Evolutionary conservation across 2,113 vertebrate species (phyloP), one percentile per base, ranked within the genome.

Genomic region (Eulacestoma nigropectus): DNA sequence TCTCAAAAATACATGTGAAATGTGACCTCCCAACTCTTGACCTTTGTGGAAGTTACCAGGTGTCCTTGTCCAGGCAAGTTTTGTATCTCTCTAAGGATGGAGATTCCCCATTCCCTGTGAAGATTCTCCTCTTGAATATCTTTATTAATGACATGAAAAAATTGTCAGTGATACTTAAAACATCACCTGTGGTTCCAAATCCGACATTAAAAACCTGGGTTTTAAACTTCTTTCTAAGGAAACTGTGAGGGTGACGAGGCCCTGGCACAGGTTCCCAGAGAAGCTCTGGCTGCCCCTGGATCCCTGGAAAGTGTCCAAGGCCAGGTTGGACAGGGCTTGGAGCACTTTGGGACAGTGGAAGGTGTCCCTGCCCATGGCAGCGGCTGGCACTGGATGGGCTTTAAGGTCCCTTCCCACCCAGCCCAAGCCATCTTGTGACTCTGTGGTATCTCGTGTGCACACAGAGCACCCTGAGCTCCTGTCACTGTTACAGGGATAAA

Each of bases 21-120:
- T 49, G 3, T 10, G 16, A 50, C 47, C 85, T 64, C 26, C 21
- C 29, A 73, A 0, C 32, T 64, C 2, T 0, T 18, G 65, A 10
- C 4, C 9, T 59, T 39, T 69, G 42, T 41, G 57, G 44, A 39
- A 56, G 26, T 26, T 26, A 33, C n/a, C 49, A 59, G 29, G 16
- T 44, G 8, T 56, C 65, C 29, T 60, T 21, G 7, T 32, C 27
- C 33, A 5, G 46, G 39, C 33, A 19, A 32, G 32, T 60, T 55
- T 35, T 16, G 6, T 39, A 0, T 50, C 17, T 46, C 75, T 70
- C 29, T 25, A 30, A 37, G 35, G 37, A 13, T 56, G 64, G 64
- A 55, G 35, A 52, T 67, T 57, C 33, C 52, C 41, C 7, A 4
- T 77, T 62, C 37, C 52, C 32, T 33, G 13, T 69, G 67, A 32